Base-by-base conservation (phyloP, 64 coral and sea anemone species). In the Anthopleura sola region DNA sequence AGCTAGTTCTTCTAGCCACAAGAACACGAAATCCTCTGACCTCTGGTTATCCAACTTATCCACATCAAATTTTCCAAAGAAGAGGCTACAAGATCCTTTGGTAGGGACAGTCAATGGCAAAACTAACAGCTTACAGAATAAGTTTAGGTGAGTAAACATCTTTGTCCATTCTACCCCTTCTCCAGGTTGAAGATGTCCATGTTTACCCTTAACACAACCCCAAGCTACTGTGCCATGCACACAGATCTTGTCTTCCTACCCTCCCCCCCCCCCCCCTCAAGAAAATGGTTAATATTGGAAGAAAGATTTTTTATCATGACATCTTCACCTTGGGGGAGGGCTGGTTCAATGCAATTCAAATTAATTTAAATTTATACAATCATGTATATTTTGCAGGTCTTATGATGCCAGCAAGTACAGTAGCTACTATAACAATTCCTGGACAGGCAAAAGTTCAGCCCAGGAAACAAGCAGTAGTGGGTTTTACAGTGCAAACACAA, bases 381-480 rank as follows among this genome's bases (percentile, higher is more conserved):
- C 4, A 6, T 62, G 58, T 62, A n/a, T 33, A 34, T 71, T 36
- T 76, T 77, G 0, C 19, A 95, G 93, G 83, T 91, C 78, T 23
- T 95, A 95, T 15, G 91, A 95, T 95, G 94, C 94, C 32, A 90
- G 86, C 87, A 96, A 96, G 75, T 96, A 96, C 37, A 86, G 89
- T 38, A 91, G 84, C 29, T 92, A 90, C 5, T 89, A 55, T 84
- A 49, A 19, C 11, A 86, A 92, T 37, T 89, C 31, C 54, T 82
- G 58, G 80, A 21, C 48, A 55, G 75, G n/a, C 1, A 89, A 38
- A 75, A 68, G 40, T 69, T 57, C 84, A 69, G 51, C 84, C 36
- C 37, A 64, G 40, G 81, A 86, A 18, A 86, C 87, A 19, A 83
- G 54, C 87, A 92, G 69, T 20, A 88, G 87, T 86, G 85, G 84